Evolutionary conservation across 2,113 vertebrate genomes (phyloP), one percentile per base, ranked within the genome.

Genomic region (Lasiurus borealis): DNA sequence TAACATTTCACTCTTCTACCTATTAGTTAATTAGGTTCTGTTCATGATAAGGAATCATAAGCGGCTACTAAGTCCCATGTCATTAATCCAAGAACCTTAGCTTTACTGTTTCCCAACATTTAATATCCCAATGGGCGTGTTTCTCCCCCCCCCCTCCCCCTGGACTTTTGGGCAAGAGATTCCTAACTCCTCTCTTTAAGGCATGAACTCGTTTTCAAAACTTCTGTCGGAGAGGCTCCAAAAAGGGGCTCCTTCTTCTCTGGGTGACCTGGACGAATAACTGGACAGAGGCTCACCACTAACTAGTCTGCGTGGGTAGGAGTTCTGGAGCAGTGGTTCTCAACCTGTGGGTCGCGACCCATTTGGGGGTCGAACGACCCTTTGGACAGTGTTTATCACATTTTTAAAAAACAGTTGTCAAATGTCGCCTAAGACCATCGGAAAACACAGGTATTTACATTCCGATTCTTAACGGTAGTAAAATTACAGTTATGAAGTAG

Each of bases 111-210:
- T 92, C 29, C 80, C 87, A 93, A 57, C 23, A 71, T 10, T 77
- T 54, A 85, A 40, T 16, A 81, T 31, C 27, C 76, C 66, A 81
- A 76, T 6, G 8, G 36, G 19, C 10, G 29, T 31, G 46, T n/a
- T 52, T 3, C 12, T 40, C 16, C 12, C 12, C 50, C 1, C n/a
- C n/a, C n/a, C n/a, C n/a, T n/a, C n/a, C n/a, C n/a, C 23, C 15
- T 10, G 19, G 11, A 75, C 2, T 19, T 75, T 21, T 14, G 36
- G 15, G 9, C 16, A 91, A 44, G 23, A 76, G 3, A 8, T 31
- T 88, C 92, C 66, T 71, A 84, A 76, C 8, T 64, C 50, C 18
- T 83, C 21, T 84, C 81, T 80, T 94, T 80, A 75, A 92, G 50
- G 52, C 44, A 23, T 34, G 62, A 23, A 19, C 16, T 66, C 90